Percentiles rank a stretch among this genome's conserved stretches.
phyloP scores from a whole-genome alignment of 2,797 vertebrate genomes.

The Poecile montanus region DNA sequence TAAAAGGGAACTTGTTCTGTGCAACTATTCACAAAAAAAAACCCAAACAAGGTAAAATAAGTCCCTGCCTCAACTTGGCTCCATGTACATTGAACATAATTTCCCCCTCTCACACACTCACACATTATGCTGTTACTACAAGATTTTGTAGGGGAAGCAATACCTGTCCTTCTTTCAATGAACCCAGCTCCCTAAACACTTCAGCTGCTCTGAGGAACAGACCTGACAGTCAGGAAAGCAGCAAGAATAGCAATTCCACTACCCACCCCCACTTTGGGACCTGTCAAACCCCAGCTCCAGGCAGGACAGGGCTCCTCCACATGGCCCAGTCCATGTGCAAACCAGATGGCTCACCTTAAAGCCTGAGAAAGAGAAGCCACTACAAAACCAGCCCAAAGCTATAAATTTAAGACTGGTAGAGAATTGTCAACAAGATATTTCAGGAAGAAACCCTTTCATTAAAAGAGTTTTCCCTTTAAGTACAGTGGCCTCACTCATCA shows the following conservation, averaged over 20 bases:
- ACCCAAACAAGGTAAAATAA: not conserved
- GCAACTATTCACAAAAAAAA: not conserved
- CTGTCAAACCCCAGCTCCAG: not conserved
- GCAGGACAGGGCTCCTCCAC: not conserved
- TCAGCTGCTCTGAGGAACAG: not conserved
- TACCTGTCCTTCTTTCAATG: not conserved
- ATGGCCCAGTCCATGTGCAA: not conserved
- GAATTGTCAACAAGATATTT: not conserved
- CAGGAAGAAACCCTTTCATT: not conserved
- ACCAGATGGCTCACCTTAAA: not conserved
- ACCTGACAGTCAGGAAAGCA: not conserved
- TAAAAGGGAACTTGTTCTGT: not conserved
- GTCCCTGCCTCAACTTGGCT: not conserved
- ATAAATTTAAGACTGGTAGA: not conserved
- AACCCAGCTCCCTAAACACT: not conserved
- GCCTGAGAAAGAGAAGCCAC: not conserved
- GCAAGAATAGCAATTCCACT: not conserved
- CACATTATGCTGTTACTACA: not conserved
- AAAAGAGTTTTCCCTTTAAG: not conserved
- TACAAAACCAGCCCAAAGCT: not conserved
- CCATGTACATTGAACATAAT: fast-evolving
- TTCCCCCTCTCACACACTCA: fast-evolving
- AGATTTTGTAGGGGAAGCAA: not conserved
- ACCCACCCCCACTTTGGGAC: not conserved
- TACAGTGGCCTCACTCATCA: not conserved